These are phyloP conservation scores for Carcinoscorpius rotundicauda DNA, from an alignment of 1,140 invertebrate genomes.

Conservation along the genomic window DNA sequence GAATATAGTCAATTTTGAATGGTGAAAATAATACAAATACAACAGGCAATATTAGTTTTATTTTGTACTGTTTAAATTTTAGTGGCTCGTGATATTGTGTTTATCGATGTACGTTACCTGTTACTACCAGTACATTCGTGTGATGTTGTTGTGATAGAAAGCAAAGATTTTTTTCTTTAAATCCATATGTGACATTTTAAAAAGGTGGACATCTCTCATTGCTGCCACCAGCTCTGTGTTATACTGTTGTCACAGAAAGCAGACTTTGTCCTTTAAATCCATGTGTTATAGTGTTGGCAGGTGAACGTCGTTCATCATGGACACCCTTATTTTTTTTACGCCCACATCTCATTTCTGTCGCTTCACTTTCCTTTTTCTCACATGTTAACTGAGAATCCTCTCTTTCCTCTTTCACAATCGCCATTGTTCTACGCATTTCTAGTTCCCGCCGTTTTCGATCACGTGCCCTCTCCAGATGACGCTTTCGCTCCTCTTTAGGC, in stretches of 20 bases:
- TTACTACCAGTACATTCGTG: too few relatives aligned
- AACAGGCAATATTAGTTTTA: too few relatives aligned
- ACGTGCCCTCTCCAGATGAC: slow-evolving; percentile 53
- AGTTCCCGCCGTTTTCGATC: slow-evolving; percentile 39
- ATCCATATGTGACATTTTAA: too few relatives aligned
- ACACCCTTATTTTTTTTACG: slow-evolving; percentile 36
- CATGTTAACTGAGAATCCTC: slow-evolving; percentile 3
- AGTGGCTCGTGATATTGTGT: too few relatives aligned
- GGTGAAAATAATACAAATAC: too few relatives aligned
- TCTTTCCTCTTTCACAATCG: slow-evolving; percentile 1
- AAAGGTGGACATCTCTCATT: too few relatives aligned
- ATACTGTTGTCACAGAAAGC: slow-evolving; percentile 5
- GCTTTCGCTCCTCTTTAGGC: slow-evolving; percentile 63
- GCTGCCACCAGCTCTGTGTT: too few relatives aligned
- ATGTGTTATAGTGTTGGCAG: slow-evolving; percentile 39
- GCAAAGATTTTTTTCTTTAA: too few relatives aligned
- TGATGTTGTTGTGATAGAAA: too few relatives aligned
- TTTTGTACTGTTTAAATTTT: too few relatives aligned
- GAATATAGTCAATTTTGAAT: too few relatives aligned
- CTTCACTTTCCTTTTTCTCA: slow-evolving; percentile 33
- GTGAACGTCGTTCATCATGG: slow-evolving; percentile 39
- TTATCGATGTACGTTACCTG: too few relatives aligned
- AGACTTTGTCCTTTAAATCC: slow-evolving; percentile 27
- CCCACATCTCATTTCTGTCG: slow-evolving; percentile 39
- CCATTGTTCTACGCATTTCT: background rate